Evolutionary conservation across 2,888 invertebrate species (phyloP), one percentile per base, ranked within the genome.

Genomic region (Andrena bicolor): DNA sequence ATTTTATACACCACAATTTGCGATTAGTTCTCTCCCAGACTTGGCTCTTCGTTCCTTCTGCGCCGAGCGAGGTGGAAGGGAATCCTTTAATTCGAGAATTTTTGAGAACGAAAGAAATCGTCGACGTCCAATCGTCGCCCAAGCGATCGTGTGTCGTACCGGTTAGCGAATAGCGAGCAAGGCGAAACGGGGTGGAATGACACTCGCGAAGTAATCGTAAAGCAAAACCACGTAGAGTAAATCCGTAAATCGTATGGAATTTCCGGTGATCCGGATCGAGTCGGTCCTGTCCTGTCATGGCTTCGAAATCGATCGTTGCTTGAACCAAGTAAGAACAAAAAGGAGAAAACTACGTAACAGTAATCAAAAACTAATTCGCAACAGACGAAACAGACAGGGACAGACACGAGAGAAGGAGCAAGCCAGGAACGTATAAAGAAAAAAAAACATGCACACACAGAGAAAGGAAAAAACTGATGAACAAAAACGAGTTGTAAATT

Each of bases 71-170:
- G n/a, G 23, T 6, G 56, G 26, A 56, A 10, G 56, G 8, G 23
- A 0, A 23, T 26, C 10, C 10, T 26, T 10, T 56, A 3, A 10
- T 13, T 56, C 4, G 4, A 28, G 41, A 2, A 60, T 53, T 30
- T 26, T n/a, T 1, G 13, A 13, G 16, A 30, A 5, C 41, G 28
- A 60, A n/a, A 28, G n/a, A 23, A 60, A 70, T 72, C 13, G 41
- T 41, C 68, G 77, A 32, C 82, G 86, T 85, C 77, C 81, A 72
- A 69, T 78, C 60, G 63, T 76, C 60, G 63, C 79, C 61, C 79
- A 35, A 5, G 4, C 63, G 72, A 74, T 90, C 88, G 90, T 88
- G 91, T 90, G 92, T 92, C 91, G 91, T 91, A 90, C 89, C 89
- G 91, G 88, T 90, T 90, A 92, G 90, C 84, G 82, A 56, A 88